phyloP scores from a whole-genome alignment of 2,888 invertebrate genomes.

The Lasioglossum leucozonium region DNA sequence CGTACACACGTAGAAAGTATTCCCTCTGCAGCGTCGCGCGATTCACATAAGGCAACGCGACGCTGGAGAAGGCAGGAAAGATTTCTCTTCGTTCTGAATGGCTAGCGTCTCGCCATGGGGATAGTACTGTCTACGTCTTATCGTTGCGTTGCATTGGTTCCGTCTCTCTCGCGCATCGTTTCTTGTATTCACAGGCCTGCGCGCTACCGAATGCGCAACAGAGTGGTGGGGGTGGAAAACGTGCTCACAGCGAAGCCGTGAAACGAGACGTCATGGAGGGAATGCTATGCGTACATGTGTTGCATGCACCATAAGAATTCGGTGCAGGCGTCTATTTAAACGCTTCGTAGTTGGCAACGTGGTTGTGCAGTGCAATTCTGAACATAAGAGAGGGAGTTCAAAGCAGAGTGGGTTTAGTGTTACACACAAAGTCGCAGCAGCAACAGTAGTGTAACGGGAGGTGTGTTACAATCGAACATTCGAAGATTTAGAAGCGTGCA shows the following conservation, averaged over 20 bases:
- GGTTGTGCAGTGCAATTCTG: conserved; percentile 23
- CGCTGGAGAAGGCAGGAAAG: neutral
- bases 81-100: neutral
- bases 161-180: too few relatives aligned
- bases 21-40: neutral
- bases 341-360: conserved; percentile 40
- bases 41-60: neutral
- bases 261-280: neutral
- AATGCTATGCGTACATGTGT: neutral
- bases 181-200: neutral
- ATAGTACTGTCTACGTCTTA: neutral
- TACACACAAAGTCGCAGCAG: conserved; percentile 20
- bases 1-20: neutral
- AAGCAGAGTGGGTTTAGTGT: conserved; percentile 30
- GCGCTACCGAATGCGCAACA: neutral
- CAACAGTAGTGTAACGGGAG: conserved; percentile 32
- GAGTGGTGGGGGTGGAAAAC: neutral
- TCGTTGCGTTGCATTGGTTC: neutral
- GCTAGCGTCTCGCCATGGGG: neutral
- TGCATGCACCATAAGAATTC: neutral
- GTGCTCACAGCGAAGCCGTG: neutral
- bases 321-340: neutral
- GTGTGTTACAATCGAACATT: conserved; percentile 22
- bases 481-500: conserved; percentile 2
- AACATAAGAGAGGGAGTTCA: conserved; percentile 33